phyloP scores from a whole-genome alignment of 1,140 invertebrate genomes.

The Aphelenchoides besseyi region DNA sequence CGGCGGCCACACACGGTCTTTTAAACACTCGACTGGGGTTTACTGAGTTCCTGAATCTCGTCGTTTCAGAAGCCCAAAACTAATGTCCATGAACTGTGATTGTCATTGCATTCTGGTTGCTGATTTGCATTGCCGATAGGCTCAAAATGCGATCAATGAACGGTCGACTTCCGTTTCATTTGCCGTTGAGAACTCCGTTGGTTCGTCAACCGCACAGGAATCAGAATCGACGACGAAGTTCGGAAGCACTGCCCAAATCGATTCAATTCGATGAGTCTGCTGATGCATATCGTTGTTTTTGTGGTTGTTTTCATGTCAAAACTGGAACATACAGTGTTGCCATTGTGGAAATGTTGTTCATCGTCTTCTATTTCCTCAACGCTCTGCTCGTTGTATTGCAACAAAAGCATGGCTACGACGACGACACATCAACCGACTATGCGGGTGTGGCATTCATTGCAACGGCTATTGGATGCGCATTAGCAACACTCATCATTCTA shows the following conservation, averaged over 20 bases:
- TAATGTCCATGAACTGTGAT: too few species aligned
- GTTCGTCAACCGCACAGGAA: conserved; percentile 27
- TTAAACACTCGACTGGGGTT: too few species aligned
- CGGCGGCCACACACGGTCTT: too few species aligned
- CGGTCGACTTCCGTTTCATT: conserved; percentile 34
- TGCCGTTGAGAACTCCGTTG: conserved; percentile 32
- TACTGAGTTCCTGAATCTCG: too few species aligned
- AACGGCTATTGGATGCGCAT: conserved; percentile 37
- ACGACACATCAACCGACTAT: conserved; percentile 35
- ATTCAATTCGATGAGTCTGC: conserved; percentile 59
- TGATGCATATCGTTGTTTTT: conserved; percentile 58
- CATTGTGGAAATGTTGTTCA: conserved; percentile 46
- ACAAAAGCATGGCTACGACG: conserved; percentile 42
- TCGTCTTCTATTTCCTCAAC: conserved; percentile 53
- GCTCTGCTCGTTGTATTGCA: conserved; percentile 53
- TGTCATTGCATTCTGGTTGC: too few species aligned
- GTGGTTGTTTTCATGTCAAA: conserved; percentile 53
- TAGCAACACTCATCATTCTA: conserved; percentile 45
- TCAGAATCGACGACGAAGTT: conserved; percentile 19
- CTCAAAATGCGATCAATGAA: conserved; percentile 46
- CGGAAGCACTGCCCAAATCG: conserved; percentile 32
- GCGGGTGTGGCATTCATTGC: conserved; percentile 48
- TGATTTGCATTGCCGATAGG: too few species aligned
- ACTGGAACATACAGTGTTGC: conserved; percentile 22
- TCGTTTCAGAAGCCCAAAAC: too few species aligned